Conservation (phyloP, 2,113 vertebrate genomes). For the Rattus norvegicus region DNA sequence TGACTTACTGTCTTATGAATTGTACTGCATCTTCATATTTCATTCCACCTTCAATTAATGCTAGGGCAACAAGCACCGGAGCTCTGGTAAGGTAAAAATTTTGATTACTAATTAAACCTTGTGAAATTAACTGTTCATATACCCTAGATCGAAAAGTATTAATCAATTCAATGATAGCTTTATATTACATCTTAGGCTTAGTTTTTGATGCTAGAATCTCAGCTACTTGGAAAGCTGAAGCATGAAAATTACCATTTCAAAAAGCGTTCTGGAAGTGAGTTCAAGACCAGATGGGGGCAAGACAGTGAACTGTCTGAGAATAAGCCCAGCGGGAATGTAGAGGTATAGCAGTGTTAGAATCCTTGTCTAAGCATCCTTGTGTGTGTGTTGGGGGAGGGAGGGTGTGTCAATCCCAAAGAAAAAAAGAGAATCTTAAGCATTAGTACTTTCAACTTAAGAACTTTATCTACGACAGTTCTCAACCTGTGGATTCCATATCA, state of each 20-base stretch:
- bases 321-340: background rate
- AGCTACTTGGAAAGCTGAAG: background rate
- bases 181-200: background rate
- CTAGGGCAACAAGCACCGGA: slow-evolving; percentile 97
- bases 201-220: background rate
- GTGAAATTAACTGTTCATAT: background rate
- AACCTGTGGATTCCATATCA: background rate
- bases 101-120: background rate
- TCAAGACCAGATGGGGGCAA: background rate
- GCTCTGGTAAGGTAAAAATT: slow-evolving; percentile 86
- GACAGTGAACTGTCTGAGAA: background rate
- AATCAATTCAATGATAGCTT: slow-evolving; percentile 40
- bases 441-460: background rate
- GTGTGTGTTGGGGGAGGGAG: too few relatives aligned
- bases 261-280: background rate
- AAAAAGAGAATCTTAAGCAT: background rate
- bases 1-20: slow-evolving; percentile 98
- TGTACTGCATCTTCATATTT: slow-evolving; percentile 99
- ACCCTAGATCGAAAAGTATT: background rate
- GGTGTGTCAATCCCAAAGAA: background rate
- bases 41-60: slow-evolving; percentile 99
- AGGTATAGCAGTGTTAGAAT: too few relatives aligned
- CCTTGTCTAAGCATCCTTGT: too few relatives aligned
- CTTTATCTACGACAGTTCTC: background rate
- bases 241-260: background rate